phyloP scores from a whole-genome alignment of 2,888 invertebrate species.

The Cremastobaeus sp. region DNA sequence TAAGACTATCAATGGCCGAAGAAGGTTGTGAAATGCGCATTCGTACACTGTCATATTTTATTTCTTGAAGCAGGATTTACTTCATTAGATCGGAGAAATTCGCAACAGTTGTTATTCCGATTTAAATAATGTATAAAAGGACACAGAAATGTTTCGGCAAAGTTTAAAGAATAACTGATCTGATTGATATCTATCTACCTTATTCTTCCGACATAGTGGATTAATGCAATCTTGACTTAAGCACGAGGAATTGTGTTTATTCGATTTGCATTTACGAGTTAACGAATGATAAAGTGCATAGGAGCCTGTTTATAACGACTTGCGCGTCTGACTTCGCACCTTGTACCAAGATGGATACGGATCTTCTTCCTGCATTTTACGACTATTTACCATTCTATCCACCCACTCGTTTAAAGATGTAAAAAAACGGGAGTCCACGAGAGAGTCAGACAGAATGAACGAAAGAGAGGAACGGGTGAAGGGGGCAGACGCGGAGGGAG shows the following conservation, averaged over 20 bases:
- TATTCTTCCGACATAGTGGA: slow-evolving; percentile 48
- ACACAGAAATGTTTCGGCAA: slow-evolving; percentile 41
- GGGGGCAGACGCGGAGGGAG: slow-evolving; percentile 17
- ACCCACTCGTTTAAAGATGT: slow-evolving; percentile 64
- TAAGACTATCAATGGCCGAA: slow-evolving; percentile 1
- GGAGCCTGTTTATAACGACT: slow-evolving; percentile 58
- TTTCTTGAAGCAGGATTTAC: slow-evolving; percentile 16
- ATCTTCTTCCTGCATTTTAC: slow-evolving; percentile 67
- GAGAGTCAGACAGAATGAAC: slow-evolving; percentile 22
- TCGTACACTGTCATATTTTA: slow-evolving; percentile 27
- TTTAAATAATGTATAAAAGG: slow-evolving; percentile 43
- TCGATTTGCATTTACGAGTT: slow-evolving; percentile 64
- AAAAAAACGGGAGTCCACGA: slow-evolving; percentile 13
- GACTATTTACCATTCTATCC: slow-evolving; percentile 72
- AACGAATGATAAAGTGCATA: slow-evolving; percentile 61
- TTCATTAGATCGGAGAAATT: slow-evolving; percentile 35
- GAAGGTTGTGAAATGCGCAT: slow-evolving; percentile 15
- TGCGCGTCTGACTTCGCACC: slow-evolving; percentile 60
- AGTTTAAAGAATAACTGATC: slow-evolving; percentile 51
- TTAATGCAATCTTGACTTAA: slow-evolving; percentile 52
- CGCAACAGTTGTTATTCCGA: slow-evolving; percentile 40
- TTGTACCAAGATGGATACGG: slow-evolving; percentile 65
- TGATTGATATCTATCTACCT: slow-evolving; percentile 57
- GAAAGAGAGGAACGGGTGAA: slow-evolving; percentile 22
- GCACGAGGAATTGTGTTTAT: slow-evolving; percentile 54